These are phyloP conservation scores for Osmerus mordax DNA, from an alignment of 2,113 vertebrate species.

Conservation along the genomic window DNA sequence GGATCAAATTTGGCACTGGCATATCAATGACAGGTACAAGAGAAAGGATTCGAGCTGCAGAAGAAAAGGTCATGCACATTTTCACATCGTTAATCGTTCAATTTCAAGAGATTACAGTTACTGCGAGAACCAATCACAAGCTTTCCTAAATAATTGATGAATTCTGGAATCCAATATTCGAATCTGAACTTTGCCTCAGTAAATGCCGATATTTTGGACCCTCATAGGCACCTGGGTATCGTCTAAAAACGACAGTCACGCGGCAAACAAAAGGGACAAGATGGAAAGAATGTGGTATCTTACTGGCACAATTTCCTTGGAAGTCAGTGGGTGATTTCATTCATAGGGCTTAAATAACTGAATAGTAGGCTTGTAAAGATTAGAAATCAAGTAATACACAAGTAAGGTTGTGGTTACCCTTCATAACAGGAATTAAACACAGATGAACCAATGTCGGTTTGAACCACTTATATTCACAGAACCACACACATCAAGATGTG, in stretches of 20 bases:
- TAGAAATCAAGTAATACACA: background rate
- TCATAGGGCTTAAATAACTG: no score
- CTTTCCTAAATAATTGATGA: conserved; percentile 14
- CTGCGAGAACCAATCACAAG: conserved; percentile 23
- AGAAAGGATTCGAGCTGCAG: conserved; percentile 9
- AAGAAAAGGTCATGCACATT: conserved; percentile 37
- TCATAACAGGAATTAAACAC: background rate
- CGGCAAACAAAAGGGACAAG: no score
- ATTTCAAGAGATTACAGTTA: conserved; percentile 30
- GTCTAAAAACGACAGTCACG: no score
- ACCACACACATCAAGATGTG: no score
- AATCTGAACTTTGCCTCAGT: background rate
- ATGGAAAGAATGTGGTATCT: no score
- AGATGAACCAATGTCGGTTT: background rate
- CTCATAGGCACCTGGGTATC: no score
- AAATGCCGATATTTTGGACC: no score
- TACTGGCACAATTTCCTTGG: background rate
- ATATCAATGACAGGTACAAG: conserved; percentile 39
- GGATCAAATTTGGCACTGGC: conserved; percentile 54
- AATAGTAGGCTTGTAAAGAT: no score
- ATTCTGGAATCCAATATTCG: conserved; percentile 1
- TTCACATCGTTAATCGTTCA: conserved; percentile 37
- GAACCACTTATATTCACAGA: no score
- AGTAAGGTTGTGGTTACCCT: background rate
- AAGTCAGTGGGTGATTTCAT: background rate